Evolutionary conservation across 2,113 vertebrate genomes (phyloP).

Genomic region (Anarhynchus alexandrinus): DNA sequence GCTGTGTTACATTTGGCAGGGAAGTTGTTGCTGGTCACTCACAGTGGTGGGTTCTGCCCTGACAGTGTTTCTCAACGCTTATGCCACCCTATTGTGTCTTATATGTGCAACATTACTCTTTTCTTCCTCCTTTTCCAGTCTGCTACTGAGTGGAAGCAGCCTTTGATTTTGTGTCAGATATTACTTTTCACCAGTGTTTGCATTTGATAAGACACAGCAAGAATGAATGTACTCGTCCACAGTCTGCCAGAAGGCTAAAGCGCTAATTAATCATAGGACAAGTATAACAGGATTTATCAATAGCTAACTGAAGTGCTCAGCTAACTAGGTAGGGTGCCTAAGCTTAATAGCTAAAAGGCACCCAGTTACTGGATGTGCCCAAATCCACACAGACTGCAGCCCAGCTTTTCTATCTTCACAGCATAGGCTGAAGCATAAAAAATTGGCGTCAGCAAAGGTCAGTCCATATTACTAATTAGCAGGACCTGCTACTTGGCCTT

Average conservation of each 20-base stretch:
- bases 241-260: background rate
- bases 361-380: background rate
- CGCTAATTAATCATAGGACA: background rate
- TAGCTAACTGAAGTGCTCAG: background rate
- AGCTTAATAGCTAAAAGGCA: background rate
- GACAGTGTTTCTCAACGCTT: background rate
- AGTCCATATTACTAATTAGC: background rate
- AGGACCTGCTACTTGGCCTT: background rate
- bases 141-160: background rate
- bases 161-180: conserved; percentile 44
- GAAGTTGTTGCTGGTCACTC: background rate
- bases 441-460: background rate
- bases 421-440: background rate
- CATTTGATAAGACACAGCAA: background rate
- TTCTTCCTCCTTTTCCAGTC: background rate
- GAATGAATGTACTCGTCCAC: background rate
- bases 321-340: background rate
- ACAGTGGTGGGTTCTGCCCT: background rate
- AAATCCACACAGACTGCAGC: background rate
- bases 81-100: background rate
- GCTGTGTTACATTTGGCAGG: background rate
- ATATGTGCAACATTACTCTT: background rate
- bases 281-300: background rate
- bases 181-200: background rate
- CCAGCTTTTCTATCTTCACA: background rate